Evolutionary conservation across 2,888 invertebrate genomes (phyloP), one percentile per base, ranked within the genome.

Genomic region (Lamproptera curius): DNA sequence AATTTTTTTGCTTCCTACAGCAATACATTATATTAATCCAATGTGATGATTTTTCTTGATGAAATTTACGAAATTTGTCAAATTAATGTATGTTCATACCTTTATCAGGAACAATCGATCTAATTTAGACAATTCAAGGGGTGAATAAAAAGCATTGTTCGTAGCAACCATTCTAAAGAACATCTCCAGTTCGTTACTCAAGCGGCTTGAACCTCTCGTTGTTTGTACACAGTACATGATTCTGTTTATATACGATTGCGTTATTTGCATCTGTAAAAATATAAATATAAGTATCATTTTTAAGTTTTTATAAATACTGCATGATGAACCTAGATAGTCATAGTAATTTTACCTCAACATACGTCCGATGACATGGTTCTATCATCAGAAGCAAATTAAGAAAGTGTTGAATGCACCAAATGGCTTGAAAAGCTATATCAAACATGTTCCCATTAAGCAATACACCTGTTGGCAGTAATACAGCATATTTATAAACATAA

Each of bases 41-140:
- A 5, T 20, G 4, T 20, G 20, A 20, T 20, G 20, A 5, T 20
- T 20, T 20, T 20, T 20, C 6, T 20, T 20, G 6, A 20, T 20
- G 20, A 20, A 5, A 20, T 20, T 20, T 6, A 6, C 6, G 20
- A 20, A 20, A 6, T 5, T 5, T 3, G 20, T 20, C 6, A 20
- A 20, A 6, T 3, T 6, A 5, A 3, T 6, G 6, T 20, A 20
- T 20, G 20, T 5, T 20, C 34, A 14, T 36, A 50, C 50, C 41
- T 44, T 31, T 16, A 36, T 11, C 8, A 50, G 20, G 8, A 45
- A 9, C 16, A 20, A 20, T 11, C 45, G 20, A 16, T 37, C 20
- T n/a, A 50, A 20, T 4, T 37, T 37, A 16, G 10, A 40, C 5
- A 46, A 16, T 10, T 36, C 35, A 1, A 49, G 26, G 2, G 49